Evolutionary conservation across 2,888 invertebrate species (phyloP).

Genomic region (Drosophila buzzatii): DNA sequence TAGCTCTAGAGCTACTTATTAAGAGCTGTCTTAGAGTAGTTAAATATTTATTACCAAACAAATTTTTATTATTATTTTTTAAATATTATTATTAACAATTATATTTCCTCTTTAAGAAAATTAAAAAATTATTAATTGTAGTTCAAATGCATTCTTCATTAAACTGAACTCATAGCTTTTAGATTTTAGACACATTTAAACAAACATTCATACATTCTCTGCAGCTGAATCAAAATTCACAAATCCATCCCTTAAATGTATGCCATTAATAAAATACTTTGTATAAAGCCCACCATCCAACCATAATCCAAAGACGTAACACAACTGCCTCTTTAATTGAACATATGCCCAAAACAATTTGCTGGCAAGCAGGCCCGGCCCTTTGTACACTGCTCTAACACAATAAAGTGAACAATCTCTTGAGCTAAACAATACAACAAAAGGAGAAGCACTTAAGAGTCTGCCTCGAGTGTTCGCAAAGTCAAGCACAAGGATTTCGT

Average conservation of each 20-base stretch:
- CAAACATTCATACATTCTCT: too few relatives aligned
- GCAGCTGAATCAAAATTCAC: background rate
- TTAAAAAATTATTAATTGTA: too few relatives aligned
- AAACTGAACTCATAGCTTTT: too few relatives aligned
- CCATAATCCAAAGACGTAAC: background rate
- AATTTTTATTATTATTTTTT: too few relatives aligned
- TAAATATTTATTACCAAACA: too few relatives aligned
- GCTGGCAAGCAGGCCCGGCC: background rate
- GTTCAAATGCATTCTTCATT: too few relatives aligned
- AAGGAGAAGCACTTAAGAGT: constrained; percentile 16
- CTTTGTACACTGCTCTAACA: constrained; percentile 2
- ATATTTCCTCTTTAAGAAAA: too few relatives aligned
- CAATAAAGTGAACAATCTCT: constrained; percentile 39
- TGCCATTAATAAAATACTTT: background rate
- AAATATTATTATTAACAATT: too few relatives aligned
- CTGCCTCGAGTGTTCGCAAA: constrained; percentile 3
- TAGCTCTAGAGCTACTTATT: too few relatives aligned
- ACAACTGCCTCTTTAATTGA: background rate
- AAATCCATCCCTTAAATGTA: background rate
- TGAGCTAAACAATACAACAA: constrained; percentile 36
- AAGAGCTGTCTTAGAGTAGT: too few relatives aligned
- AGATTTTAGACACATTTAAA: too few relatives aligned
- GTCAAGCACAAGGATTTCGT: background rate
- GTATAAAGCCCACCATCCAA: background rate
- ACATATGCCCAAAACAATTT: background rate